A percentile compares a stretch with the other conserved stretches of the same genome.
Evolutionary conservation across 2,113 vertebrate genomes (phyloP).

Genomic region (Halichoerus grypus): DNA sequence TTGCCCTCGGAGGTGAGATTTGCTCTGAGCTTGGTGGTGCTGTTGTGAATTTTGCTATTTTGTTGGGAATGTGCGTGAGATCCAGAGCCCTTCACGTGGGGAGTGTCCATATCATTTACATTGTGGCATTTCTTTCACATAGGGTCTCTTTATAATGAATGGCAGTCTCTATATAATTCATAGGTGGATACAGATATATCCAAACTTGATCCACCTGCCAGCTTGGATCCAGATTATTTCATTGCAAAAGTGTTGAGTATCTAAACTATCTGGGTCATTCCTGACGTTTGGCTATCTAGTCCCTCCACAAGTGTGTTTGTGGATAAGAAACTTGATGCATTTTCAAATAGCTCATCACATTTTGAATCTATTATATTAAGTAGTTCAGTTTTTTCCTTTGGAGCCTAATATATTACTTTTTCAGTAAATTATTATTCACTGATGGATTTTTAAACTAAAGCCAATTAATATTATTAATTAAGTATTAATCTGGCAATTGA

Average conservation of each 20-base stretch:
- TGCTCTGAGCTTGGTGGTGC: background rate
- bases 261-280: background rate
- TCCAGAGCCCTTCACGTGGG: background rate
- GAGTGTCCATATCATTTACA: background rate
- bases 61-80: background rate
- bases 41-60: background rate
- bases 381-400: background rate
- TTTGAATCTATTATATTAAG: background rate
- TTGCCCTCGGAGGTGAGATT: background rate
- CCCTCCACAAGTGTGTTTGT: background rate
- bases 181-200: background rate
- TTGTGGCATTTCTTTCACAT: background rate
- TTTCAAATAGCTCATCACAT: background rate
- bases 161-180: background rate
- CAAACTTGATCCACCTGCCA: background rate
- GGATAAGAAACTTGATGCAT: background rate
- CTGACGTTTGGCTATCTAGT: background rate
- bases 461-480: background rate
- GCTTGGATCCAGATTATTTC: background rate
- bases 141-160: background rate
- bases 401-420: background rate
- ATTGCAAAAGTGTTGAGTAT: background rate
- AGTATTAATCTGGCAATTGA: background rate
- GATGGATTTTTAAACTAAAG: conserved; percentile 42
- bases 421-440: background rate